phyloP scores from a whole-genome alignment of 2,113 vertebrate species.

The Puffinus mauretanicus region DNA sequence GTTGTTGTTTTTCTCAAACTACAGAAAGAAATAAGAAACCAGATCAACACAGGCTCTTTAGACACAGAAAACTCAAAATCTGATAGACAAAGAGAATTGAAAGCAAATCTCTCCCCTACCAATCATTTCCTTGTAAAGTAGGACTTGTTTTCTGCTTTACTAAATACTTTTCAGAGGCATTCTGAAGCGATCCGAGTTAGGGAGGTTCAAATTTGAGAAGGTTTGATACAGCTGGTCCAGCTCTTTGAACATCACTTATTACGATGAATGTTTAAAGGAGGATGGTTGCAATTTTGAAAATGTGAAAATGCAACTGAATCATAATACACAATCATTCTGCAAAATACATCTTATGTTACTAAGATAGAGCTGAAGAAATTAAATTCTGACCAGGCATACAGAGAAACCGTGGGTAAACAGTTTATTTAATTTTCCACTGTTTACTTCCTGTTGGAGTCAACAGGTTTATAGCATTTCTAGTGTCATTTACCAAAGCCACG shows the following conservation, averaged over 20 bases:
- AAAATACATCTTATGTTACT: not conserved
- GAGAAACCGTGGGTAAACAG: not conserved
- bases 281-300: not conserved
- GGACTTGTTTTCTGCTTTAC: not conserved
- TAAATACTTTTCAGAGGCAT: not conserved
- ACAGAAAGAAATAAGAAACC: not conserved
- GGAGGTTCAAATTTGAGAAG: not conserved
- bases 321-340: not conserved
- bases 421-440: not conserved
- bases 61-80: not conserved
- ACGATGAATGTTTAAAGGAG: accelerated
- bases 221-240: not conserved
- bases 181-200: not conserved
- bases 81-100: not conserved
- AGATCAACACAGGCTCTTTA: not conserved
- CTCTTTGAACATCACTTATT: not conserved
- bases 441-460: not conserved
- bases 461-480: not conserved
- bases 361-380: not conserved
- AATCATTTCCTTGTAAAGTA: not conserved
- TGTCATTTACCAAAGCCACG: not conserved
- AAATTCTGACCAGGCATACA: not conserved
- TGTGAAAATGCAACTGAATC: not conserved
- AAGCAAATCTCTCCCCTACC: not conserved
- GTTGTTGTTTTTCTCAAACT: not conserved